Percentiles rank a stretch among this genome's conserved stretches.
These are phyloP conservation scores for Ascaphus truei DNA, from an alignment of 2,113 vertebrate species.

Conservation along the genomic window DNA sequence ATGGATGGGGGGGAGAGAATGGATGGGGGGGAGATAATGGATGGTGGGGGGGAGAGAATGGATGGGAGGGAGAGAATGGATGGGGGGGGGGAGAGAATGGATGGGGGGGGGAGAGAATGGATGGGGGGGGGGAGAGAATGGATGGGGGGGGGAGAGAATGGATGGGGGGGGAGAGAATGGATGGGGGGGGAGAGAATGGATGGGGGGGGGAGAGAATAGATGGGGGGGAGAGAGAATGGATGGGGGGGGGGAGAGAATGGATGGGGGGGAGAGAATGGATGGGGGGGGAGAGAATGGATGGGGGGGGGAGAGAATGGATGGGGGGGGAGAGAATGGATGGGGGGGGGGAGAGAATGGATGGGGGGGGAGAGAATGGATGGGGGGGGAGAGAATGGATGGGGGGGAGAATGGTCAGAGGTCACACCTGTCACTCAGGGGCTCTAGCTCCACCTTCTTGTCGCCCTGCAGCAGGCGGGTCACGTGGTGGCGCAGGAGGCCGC, in stretches of 20 bases:
- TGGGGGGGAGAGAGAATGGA: background rate
- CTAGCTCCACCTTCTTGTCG: slow-evolving; percentile 65
- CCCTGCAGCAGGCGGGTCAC: slow-evolving; percentile 68
- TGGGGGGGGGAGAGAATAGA: background rate
- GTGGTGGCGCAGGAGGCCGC: slow-evolving; percentile 74
- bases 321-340: background rate
- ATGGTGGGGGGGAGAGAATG: background rate
- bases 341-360: background rate
- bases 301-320: background rate
- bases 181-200: background rate
- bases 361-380: background rate
- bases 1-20: background rate
- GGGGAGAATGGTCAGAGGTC: background rate
- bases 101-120: background rate
- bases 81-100: background rate
- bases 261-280: background rate
- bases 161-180: background rate
- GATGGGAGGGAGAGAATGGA: background rate
- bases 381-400: background rate
- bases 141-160: background rate
- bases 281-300: background rate
- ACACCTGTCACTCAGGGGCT: slow-evolving; percentile 74
- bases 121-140: background rate
- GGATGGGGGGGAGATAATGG: background rate
- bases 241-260: too few species aligned